Evolutionary conservation across 2,113 vertebrate species (phyloP).

Genomic region (Acrocephalus arundinaceus): DNA sequence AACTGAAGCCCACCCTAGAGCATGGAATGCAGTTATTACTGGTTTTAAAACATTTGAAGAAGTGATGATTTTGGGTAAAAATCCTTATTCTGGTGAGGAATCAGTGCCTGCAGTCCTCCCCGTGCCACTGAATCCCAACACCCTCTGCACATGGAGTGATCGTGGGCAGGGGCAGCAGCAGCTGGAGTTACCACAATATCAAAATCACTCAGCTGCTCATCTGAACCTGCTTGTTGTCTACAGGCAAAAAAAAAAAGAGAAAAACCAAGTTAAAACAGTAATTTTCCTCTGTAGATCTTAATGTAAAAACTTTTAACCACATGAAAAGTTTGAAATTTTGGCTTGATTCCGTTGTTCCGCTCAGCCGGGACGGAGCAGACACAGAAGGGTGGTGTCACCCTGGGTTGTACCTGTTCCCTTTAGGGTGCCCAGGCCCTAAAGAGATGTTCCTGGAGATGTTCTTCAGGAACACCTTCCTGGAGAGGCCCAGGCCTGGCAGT

Average conservation of each 20-base stretch:
- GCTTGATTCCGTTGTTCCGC: background rate
- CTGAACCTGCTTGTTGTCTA: background rate
- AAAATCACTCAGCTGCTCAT: background rate
- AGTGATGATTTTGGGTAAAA: background rate
- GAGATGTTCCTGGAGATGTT: background rate
- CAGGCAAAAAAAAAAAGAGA: background rate
- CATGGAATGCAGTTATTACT: background rate
- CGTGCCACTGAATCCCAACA: rapidly evolving
- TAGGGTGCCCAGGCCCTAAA: too few species aligned
- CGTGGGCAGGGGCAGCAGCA: background rate
- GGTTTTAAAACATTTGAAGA: background rate
- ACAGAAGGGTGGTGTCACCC: background rate
- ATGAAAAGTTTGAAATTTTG: background rate
- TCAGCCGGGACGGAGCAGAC: background rate
- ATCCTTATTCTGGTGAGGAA: background rate
- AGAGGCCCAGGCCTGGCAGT: too few species aligned
- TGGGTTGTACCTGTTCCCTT: rapidly evolving
- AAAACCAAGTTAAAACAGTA: background rate
- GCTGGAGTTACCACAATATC: background rate
- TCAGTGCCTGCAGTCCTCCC: background rate
- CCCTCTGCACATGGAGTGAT: background rate
- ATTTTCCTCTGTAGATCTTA: background rate
- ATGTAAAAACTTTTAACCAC: background rate
- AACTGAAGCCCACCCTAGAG: background rate
- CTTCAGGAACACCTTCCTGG: background rate